Evolutionary conservation across 2,113 vertebrate genomes (phyloP).

Genomic region (Carassius gibelio): DNA sequence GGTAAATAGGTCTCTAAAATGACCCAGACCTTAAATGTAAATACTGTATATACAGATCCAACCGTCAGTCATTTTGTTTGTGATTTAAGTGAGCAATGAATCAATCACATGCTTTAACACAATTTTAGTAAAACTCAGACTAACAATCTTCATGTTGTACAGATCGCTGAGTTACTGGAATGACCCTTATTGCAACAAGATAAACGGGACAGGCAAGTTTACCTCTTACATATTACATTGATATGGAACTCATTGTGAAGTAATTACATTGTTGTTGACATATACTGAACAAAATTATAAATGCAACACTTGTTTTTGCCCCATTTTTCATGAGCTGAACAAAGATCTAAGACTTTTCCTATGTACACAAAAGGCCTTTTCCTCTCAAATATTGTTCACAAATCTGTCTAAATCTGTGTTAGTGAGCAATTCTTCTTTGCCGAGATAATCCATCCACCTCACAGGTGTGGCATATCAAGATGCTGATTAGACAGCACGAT

Average conservation of each 20-base stretch:
- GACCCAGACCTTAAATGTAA: not conserved
- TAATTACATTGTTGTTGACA: not conserved
- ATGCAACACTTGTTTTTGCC: no score
- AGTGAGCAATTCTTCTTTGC: no score
- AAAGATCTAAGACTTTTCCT: no score
- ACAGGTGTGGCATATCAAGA: no score
- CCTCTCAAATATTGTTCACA: no score
- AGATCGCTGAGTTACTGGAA: slow-evolving; percentile 84
- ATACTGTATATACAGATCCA: not conserved
- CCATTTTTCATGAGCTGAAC: no score
- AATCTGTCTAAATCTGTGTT: no score
- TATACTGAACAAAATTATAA: not conserved
- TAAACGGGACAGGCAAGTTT: slow-evolving; percentile 91
- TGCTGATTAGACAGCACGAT: no score
- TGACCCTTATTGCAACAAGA: slow-evolving; percentile 82
- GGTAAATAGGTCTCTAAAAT: not conserved
- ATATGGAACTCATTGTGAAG: not conserved
- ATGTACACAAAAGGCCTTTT: no score
- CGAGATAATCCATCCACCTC: no score
- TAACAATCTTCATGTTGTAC: slow-evolving; percentile 21
- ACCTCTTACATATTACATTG: not conserved
- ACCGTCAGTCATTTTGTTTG: not conserved
- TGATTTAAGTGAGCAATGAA: not conserved
- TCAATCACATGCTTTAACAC: not conserved
- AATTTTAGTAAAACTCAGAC: not conserved